Percentiles rank a stretch among this genome's conserved stretches.
These are phyloP conservation scores for Chaetophractus vellerosus DNA, from an alignment of 2,797 vertebrate species.

Conservation along the genomic window DNA sequence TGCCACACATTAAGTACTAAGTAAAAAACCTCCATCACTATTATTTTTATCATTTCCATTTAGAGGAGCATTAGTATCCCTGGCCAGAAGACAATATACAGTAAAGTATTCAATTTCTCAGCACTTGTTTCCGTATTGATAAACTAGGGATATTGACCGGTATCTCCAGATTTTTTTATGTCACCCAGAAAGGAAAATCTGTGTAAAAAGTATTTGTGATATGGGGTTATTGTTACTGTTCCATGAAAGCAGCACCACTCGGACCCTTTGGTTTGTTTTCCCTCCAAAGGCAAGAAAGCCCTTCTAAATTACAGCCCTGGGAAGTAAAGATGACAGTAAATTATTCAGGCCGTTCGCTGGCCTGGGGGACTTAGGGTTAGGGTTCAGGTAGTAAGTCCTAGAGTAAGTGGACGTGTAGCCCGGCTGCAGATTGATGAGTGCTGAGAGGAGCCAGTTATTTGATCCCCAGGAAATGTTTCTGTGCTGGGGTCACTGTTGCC, in stretches of 20 bases:
- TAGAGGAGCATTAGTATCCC: not conserved
- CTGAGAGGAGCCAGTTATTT: slow-evolving; percentile 81
- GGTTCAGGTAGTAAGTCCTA: slow-evolving; percentile 84
- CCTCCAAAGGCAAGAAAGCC: slow-evolving; percentile 57
- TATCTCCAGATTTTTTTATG: not conserved
- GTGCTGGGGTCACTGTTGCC: slow-evolving; percentile 79
- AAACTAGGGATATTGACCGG: not conserved
- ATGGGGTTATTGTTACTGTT: slow-evolving; percentile 14
- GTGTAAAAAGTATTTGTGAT: slow-evolving; percentile 21
- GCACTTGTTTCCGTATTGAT: not conserved
- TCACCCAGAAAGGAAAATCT: not conserved
- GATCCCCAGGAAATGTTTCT: slow-evolving; percentile 87
- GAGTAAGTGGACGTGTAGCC: slow-evolving; percentile 72
- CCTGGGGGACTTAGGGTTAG: slow-evolving; percentile 79
- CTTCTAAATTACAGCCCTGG: slow-evolving; percentile 83
- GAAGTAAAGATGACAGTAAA: slow-evolving; percentile 82
- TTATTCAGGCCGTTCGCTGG: slow-evolving; percentile 74
- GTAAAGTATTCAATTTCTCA: not conserved
- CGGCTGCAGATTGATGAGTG: slow-evolving; percentile 83
- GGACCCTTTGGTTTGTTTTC: slow-evolving; percentile 70
- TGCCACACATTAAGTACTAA: not conserved
- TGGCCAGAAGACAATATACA: not conserved
- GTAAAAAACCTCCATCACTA: not conserved
- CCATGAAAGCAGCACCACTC: not conserved
- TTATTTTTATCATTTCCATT: not conserved